phyloP scores from a whole-genome alignment of 2,797 vertebrate species.

The Sphenodon punctatus region DNA sequence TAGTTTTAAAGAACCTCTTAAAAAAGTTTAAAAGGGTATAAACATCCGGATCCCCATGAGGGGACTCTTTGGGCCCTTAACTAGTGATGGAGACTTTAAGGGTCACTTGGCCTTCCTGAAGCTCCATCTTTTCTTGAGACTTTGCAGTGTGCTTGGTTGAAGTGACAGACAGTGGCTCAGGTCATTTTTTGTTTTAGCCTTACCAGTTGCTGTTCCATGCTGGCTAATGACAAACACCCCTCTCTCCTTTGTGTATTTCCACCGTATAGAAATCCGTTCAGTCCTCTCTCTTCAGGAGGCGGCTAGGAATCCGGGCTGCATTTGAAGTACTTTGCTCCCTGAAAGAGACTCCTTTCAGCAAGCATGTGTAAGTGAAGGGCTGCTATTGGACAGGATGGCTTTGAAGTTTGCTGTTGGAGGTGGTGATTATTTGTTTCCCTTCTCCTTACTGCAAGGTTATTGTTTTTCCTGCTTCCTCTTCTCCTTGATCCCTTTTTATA shows the following conservation, averaged over 20 bases:
- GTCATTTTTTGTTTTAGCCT: not conserved
- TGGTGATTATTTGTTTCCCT: not conserved
- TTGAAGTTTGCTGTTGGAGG: too few species aligned
- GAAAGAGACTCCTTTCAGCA: not conserved
- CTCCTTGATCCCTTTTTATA: not conserved
- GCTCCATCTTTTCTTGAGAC: not conserved
- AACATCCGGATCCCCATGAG: not conserved
- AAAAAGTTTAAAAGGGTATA: not conserved
- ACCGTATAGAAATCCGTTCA: constrained; percentile 88
- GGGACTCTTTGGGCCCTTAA: not conserved
- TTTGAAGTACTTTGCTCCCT: constrained; percentile 86
- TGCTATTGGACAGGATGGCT: too few species aligned
- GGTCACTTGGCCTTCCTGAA: not conserved
- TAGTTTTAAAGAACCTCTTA: not conserved
- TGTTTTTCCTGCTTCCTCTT: not conserved
- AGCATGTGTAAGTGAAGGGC: constrained; percentile 58
- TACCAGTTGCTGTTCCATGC: not conserved
- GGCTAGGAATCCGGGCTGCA: constrained; percentile 89
- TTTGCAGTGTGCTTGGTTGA: not conserved
- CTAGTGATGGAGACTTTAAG: not conserved
- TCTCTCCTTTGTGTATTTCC: not conserved
- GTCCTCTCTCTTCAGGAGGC: constrained; percentile 88
- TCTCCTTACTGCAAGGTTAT: not conserved
- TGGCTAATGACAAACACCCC: not conserved
- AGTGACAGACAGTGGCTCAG: not conserved